These are phyloP conservation scores for Chrysomallon squamiferum DNA, from an alignment of 1,140 invertebrate species.

Conservation along the genomic window DNA sequence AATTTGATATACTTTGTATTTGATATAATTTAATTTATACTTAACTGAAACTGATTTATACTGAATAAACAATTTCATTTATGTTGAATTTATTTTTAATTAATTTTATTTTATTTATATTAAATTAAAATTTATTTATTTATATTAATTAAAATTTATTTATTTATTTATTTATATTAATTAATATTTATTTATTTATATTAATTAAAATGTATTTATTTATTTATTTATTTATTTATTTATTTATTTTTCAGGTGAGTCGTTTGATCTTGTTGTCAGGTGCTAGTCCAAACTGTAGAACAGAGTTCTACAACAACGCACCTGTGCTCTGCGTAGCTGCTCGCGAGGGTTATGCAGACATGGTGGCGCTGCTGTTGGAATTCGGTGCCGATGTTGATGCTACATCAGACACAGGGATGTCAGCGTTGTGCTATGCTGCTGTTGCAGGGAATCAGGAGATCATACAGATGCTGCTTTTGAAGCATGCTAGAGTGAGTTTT, in stretches of 20 bases:
- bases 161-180: too few relatives aligned
- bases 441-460: slow-evolving; percentile 83
- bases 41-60: too few relatives aligned
- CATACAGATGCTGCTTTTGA: slow-evolving; percentile 75
- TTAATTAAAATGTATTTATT: too few relatives aligned
- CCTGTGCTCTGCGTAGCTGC: slow-evolving; percentile 88
- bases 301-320: slow-evolving; percentile 81
- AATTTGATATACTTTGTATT: too few relatives aligned
- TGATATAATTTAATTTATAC: too few relatives aligned
- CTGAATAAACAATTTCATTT: too few relatives aligned
- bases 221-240: slow-evolving; percentile 2
- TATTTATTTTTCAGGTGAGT: slow-evolving; percentile 73
- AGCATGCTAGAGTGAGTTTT: slow-evolving; percentile 72
- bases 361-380: slow-evolving; percentile 55
- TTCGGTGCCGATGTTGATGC: slow-evolving; percentile 56
- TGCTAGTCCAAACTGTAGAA: slow-evolving; percentile 79
- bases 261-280: slow-evolving; percentile 88
- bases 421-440: slow-evolving; percentile 62
- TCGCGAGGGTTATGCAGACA: slow-evolving; percentile 79
- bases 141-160: too few relatives aligned
- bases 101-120: too few relatives aligned
- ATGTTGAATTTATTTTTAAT: too few relatives aligned
- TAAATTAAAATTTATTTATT: too few relatives aligned
- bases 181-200: too few relatives aligned
- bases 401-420: slow-evolving; percentile 50